Evolutionary conservation across 2,888 invertebrate genomes (phyloP).

Genomic region (Platycnemis pennipes): DNA sequence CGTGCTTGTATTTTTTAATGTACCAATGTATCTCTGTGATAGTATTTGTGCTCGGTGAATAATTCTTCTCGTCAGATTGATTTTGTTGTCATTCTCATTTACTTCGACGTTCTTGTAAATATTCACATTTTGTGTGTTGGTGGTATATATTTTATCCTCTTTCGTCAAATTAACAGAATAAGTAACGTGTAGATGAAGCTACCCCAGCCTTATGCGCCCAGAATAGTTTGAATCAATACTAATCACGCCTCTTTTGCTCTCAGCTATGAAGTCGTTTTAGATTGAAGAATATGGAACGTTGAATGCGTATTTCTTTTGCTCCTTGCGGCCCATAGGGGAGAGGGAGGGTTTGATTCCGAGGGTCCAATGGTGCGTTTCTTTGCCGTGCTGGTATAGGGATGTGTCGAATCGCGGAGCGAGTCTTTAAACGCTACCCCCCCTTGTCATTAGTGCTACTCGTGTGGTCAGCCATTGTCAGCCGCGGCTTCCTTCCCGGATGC

Average conservation of each 20-base stretch:
- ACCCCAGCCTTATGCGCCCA: no score
- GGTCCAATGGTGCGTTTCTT: neutral
- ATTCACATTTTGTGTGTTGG: no score
- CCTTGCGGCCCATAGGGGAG: neutral
- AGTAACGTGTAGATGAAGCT: no score
- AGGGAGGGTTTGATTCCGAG: neutral
- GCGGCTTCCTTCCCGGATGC: constrained; percentile 54
- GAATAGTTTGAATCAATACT: neutral
- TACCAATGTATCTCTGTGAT: no score
- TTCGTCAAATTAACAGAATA: no score
- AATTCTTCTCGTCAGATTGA: no score
- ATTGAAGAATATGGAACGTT: neutral
- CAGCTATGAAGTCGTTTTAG: neutral
- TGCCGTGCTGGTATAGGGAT: neutral
- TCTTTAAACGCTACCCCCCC: neutral
- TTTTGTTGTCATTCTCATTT: no score
- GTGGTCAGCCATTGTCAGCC: constrained; percentile 60
- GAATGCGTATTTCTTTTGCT: neutral
- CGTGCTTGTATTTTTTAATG: no score
- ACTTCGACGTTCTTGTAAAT: no score
- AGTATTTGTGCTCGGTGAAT: no score
- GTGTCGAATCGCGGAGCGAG: constrained; percentile 28
- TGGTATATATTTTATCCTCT: no score
- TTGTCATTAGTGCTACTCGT: constrained; percentile 27
- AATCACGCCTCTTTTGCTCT: neutral